Percentiles rank a stretch among this genome's conserved stretches.
Conservation (phyloP, 2,797 vertebrate species). For the Dermochelys coriacea region DNA sequence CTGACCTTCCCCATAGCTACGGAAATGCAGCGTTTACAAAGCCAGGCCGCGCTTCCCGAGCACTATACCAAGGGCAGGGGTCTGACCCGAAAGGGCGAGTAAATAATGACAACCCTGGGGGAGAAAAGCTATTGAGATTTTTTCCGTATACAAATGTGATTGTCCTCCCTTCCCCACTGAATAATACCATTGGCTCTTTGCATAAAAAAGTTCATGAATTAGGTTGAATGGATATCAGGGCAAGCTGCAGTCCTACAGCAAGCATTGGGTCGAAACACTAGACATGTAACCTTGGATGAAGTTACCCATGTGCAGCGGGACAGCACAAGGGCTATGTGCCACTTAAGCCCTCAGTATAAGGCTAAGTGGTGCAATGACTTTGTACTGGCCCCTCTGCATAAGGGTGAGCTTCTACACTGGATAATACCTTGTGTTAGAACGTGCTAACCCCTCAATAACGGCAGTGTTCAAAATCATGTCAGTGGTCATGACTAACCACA, state of each 20-base stretch:
- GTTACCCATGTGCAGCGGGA: background rate
- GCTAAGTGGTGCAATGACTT: background rate
- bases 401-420: background rate
- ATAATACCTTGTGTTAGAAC: background rate
- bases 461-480: background rate
- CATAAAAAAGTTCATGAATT: background rate
- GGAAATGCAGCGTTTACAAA: constrained; percentile 26
- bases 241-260: background rate
- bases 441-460: background rate
- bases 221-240: background rate
- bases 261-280: background rate
- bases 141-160: constrained; percentile 13
- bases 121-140: background rate
- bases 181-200: background rate
- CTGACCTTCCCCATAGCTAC: background rate
- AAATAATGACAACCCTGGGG: constrained; percentile 7
- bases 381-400: background rate
- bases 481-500: background rate
- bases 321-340: background rate
- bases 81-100: constrained; percentile 23
- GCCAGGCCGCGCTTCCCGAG: background rate
- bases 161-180: background rate
- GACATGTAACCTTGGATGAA: background rate
- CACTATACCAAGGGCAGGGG: background rate
- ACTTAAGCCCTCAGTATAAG: background rate